Base-by-base conservation (phyloP, 30 jellyfish, hydroid and myxozoan species). In the Hydra vulgaris region DNA sequence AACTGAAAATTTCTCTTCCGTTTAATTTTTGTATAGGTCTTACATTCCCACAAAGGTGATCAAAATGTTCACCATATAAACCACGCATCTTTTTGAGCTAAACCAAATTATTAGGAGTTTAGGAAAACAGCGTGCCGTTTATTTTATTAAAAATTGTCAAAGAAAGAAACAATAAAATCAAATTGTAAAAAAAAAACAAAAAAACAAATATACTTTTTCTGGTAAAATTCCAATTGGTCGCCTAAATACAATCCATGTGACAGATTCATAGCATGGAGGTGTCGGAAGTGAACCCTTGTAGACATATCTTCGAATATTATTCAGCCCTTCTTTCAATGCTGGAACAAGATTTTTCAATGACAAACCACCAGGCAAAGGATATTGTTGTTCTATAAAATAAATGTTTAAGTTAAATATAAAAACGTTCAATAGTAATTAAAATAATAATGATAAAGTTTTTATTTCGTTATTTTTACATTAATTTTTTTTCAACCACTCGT, bases 221-320 rank as follows among this genome's bases (percentile, higher is more conserved):
- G 95, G 96, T 18, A 61, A 69, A 20, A 93, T 78, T 67, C 24
- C 40, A 19, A 93, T 87, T 17, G 96, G 96, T 53, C 95, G 73
- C 55, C 81, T 81, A 67, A 88, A 88, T 15, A 93, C 96, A 52
- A 93, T 22, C 99, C 99, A 93, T 0, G 94, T 88, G 26, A 93
- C 96, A 0, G 99, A 88, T 67, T 93, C 95, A 81, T 17, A 84
- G 76, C 99, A 93, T 7, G 99, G 99, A 0, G 99, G 99, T 5
- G 99, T 85, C 20, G 99, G 96, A 21, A 93, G 61, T 0, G 99
- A 93, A 54, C 99, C 99, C 80, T 81, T 82, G 88, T 93, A 93
- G 21, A 85, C 94, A 73, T 70, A 93, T 19, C 88, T 27, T 53
- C 95, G 83, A 25, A 93, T 27, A 70, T 83, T 83, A 20, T 67